These are phyloP conservation scores for Teleogryllus oceanicus DNA, from an alignment of 2,888 invertebrate genomes.

Conservation along the genomic window DNA sequence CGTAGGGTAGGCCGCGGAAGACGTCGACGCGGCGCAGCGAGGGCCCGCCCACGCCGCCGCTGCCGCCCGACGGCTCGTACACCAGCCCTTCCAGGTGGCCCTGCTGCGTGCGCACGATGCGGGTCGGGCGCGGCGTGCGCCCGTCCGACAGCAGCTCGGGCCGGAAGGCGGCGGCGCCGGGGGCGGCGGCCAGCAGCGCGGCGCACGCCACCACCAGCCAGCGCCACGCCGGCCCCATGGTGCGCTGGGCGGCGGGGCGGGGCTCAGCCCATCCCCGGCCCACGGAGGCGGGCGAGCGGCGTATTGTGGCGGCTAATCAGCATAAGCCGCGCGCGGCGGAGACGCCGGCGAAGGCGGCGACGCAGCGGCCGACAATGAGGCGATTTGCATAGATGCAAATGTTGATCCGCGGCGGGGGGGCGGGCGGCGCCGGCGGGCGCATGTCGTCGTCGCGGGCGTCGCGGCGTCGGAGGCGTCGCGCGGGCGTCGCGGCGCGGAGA, in stretches of 20 bases:
- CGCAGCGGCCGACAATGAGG: no score
- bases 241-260: not conserved
- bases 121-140: conserved; percentile 48
- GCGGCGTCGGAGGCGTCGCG: not conserved
- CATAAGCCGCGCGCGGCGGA: not conserved
- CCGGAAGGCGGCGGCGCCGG: not conserved
- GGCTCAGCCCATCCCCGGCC: not conserved
- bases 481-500: not conserved
- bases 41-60: conserved; percentile 54
- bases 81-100: conserved; percentile 66
- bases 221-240: not conserved
- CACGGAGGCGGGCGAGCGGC: not conserved
- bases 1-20: conserved; percentile 73
- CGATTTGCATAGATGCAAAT: no score
- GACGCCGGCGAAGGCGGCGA: not conserved
- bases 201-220: not conserved
- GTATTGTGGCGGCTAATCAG: not conserved
- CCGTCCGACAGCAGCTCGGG: conserved; percentile 22
- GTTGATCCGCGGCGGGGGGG: no score
- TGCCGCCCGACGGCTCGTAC: conserved; percentile 57
- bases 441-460: not conserved
- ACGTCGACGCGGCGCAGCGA: conserved; percentile 64
- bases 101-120: conserved; percentile 63
- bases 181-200: not conserved
- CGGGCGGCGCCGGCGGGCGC: no score